These are phyloP conservation scores for Bothrops jararaca DNA, from an alignment of 2,113 vertebrate species.

Conservation along the genomic window DNA sequence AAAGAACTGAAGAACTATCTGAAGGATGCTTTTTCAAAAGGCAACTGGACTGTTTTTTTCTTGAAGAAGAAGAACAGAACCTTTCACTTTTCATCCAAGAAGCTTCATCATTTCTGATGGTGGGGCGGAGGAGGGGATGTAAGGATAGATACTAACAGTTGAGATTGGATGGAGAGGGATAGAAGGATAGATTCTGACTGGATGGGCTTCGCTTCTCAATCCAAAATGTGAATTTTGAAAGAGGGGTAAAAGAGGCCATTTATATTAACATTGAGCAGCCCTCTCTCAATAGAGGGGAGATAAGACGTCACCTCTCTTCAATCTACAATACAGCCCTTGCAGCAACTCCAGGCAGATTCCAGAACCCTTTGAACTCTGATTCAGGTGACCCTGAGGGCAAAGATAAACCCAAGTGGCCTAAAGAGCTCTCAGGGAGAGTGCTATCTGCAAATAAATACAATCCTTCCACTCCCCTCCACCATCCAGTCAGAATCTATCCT, in stretches of 20 bases:
- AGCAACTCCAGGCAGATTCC: background rate
- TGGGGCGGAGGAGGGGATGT: background rate
- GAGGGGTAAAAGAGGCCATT: background rate
- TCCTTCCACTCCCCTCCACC: background rate
- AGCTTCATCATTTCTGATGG: background rate
- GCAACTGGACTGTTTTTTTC: background rate
- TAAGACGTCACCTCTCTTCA: background rate
- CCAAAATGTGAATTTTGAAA: background rate
- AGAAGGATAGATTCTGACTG: no score
- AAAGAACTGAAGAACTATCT: background rate
- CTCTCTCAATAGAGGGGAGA: background rate
- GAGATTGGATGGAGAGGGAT: background rate
- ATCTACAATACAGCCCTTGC: background rate
- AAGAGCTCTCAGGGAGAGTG: background rate
- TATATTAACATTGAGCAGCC: background rate
- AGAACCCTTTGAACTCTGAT: background rate
- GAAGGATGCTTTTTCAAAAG: background rate
- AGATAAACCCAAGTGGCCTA: background rate
- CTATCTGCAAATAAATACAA: background rate
- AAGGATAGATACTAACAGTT: background rate
- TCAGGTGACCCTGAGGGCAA: background rate
- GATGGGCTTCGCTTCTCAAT: background rate
- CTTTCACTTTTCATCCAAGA: background rate
- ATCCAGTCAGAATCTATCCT: background rate
- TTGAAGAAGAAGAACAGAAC: background rate